Evolutionary conservation across 2,888 invertebrate species (phyloP).

Genomic region (Tenodera sinensis): DNA sequence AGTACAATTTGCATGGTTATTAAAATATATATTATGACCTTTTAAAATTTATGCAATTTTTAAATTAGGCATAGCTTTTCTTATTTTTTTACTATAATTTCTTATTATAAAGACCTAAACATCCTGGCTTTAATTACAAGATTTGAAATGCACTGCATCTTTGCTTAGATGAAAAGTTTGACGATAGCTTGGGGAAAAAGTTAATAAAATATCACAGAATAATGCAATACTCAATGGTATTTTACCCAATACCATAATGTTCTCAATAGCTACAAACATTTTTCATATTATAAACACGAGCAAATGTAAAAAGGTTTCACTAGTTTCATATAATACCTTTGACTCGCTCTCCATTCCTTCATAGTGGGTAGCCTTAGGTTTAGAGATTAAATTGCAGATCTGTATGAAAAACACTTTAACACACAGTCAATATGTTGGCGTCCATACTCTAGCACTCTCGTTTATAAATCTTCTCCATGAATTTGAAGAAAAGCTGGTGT

Average conservation of each 20-base stretch:
- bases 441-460: conserved; percentile 54
- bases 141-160: neutral
- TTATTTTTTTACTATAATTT: neutral
- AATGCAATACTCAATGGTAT: neutral
- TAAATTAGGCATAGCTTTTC: too few species aligned
- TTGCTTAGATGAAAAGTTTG: neutral
- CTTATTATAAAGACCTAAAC: neutral
- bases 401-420: neutral
- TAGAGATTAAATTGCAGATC: neutral
- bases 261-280: too few species aligned
- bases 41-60: neutral
- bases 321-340: too few species aligned
- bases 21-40: too few species aligned
- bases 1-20: too few species aligned
- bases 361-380: too few species aligned
- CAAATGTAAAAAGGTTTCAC: too few species aligned
- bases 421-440: neutral
- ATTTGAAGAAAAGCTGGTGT: conserved; percentile 76
- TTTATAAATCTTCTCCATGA: conserved; percentile 76
- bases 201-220: neutral
- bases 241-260: too few species aligned
- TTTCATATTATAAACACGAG: too few species aligned
- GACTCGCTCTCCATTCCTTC: too few species aligned
- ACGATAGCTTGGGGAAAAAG: neutral
- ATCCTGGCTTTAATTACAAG: neutral